Evolutionary conservation across 2,797 vertebrate genomes (phyloP), one percentile per base, ranked within the genome.

Genomic region (Lindbergichthys nudifrons): DNA sequence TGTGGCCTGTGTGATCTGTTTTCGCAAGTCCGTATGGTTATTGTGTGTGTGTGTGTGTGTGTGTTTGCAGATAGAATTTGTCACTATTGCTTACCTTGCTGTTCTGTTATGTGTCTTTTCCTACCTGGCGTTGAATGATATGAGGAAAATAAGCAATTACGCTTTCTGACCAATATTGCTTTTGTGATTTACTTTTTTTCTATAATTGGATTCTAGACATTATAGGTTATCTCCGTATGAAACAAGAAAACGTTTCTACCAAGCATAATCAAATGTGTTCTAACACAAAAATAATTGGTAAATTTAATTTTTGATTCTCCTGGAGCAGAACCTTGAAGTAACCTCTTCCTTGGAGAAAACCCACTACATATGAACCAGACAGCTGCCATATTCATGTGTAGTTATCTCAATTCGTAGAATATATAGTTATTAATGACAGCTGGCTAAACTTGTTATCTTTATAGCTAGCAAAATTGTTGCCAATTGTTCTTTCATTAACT

Each of bases 11-110:
- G n/a, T n/a, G n/a, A n/a, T n/a, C n/a, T n/a, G n/a, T n/a, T n/a
- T n/a, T n/a, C n/a, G n/a, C n/a, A n/a, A n/a, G n/a, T n/a, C n/a
- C n/a, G n/a, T n/a, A n/a, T n/a, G n/a, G n/a, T n/a, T n/a, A n/a
- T n/a, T n/a, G n/a, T 21, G 21, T 21, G 21, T 21, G 21, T 21
- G 21, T 21, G 21, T 21, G 21, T 21, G 21, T 21, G 2, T 30
- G 30, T 30, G 62, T 58, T 30, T 62, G 23, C 69, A 59, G 26
- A 81, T 50, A 19, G 78, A 72, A 65, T 47, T 39, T 61, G 45
- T 54, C 47, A 12, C 62, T 46, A 54, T 57, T 52, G 51, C 32
- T 65, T 32, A 23, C 11, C 13, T 39, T 36, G 41, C 58, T 51
- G 39, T n/a, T 58, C n/a, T 42, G 18, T 51, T 30, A 1, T 32